Percentiles rank a stretch among this genome's conserved stretches.
Conservation (phyloP, 2,888 invertebrate genomes). For the Aphodius sticticus region DNA sequence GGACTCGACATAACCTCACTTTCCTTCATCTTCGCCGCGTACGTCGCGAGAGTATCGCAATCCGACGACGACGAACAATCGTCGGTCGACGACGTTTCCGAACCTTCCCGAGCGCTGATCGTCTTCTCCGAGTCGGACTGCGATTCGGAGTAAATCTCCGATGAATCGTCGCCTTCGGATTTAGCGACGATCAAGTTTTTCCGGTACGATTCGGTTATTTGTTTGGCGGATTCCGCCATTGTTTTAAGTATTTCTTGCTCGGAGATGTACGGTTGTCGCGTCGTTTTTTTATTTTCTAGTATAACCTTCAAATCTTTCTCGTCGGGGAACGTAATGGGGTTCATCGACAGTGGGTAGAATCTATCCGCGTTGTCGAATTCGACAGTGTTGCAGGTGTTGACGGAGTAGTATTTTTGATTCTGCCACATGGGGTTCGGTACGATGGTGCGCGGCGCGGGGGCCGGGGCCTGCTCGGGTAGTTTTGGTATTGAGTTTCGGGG, state of each 20-base stretch:
- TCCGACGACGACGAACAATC: not conserved
- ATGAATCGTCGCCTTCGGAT: not conserved
- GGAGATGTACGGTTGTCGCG: not conserved
- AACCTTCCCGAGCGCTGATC: not conserved
- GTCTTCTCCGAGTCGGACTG: not conserved
- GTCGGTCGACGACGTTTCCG: not conserved
- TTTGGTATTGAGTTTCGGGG: conserved; percentile 17
- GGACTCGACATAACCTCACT: conserved; percentile 6
- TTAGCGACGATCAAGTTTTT: not conserved
- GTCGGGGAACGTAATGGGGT: conserved; percentile 48
- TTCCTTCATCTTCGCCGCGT: not conserved
- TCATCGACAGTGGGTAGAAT: conserved; percentile 56
- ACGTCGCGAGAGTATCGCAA: not conserved
- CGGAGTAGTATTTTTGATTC: conserved; percentile 53
- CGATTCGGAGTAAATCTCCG: not conserved
- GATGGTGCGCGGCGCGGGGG: conserved; percentile 14
- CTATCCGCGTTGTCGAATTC: conserved; percentile 51
- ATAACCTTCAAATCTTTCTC: not conserved
- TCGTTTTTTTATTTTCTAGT: not conserved
- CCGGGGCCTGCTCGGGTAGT: conserved; percentile 23
- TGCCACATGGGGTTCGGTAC: conserved; percentile 45
- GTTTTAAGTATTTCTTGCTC: not conserved
- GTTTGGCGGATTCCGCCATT: not conserved
- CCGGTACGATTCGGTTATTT: not conserved
- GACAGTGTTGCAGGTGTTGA: conserved; percentile 50